Evolutionary conservation across 2,888 invertebrate species (phyloP), one percentile per base, ranked within the genome.

Genomic region (Galerucella pusilla): DNA sequence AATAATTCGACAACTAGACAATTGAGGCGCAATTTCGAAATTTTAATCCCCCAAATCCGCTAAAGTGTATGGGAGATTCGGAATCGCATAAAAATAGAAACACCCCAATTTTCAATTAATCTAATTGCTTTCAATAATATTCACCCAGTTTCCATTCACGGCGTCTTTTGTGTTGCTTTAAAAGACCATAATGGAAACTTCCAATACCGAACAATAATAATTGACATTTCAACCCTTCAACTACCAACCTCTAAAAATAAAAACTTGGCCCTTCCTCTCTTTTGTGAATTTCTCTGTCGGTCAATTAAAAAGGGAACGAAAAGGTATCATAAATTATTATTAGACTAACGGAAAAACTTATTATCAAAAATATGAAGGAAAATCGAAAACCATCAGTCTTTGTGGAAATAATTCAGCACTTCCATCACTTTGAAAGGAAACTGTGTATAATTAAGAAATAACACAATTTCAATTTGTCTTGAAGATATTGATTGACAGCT

Each of bases 321-420:
- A 63, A 63, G 63, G 63, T 63, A 45, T 63, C 25, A 63, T 63
- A n/a, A 63, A 63, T 63, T 63, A 63, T 63, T 63, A 42, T 16
- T 42, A 35, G 61, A 61, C 25, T 20, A 57, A 20, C 57, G 20
- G 20, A 60, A 60, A 42, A 35, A 42, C 7, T 63, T 42, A 4
- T n/a, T n/a, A 63, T 63, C 16, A 9, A 61, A 61, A 71, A 71
- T 61, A 46, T 66, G 5, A 14, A 46, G n/a, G 65, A 59, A 66
- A 46, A 42, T 25, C 35, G 2, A 42, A 42, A 57, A 59, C 65
- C 65, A 61, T 63, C 42, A 66, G 46, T 66, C 71, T 65, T 71
- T 59, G 57, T 66, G 59, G 57, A 46, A 66, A 65, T 52, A 52
- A 46, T 65, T 71, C 57, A 57, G 59, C 65, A 71, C 65, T 71